phyloP scores from a whole-genome alignment of 2,888 invertebrate species.

The Mythimna albipuncta region DNA sequence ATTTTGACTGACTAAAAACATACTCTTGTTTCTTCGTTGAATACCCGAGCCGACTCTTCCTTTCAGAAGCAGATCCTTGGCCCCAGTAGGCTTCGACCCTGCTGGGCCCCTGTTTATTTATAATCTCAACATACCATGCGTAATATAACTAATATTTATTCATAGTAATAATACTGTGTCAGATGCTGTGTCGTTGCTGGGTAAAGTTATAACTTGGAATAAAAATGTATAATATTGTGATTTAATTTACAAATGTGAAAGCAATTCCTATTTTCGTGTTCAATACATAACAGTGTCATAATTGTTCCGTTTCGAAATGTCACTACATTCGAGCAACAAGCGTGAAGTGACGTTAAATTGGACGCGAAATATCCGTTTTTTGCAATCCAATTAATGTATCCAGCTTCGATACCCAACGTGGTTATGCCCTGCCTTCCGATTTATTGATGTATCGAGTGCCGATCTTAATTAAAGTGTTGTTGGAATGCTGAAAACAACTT shows the following conservation, averaged over 20 bases:
- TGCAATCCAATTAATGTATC: conserved; percentile 70
- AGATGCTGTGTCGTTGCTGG: too few species aligned
- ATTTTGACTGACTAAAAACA: too few species aligned
- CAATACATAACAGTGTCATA: conserved; percentile 15
- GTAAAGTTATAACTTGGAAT: too few species aligned
- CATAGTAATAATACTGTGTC: too few species aligned
- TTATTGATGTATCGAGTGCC: conserved; percentile 40
- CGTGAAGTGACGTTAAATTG: conserved; percentile 58
- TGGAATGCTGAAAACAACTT: conserved; percentile 22
- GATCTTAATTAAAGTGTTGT: conserved; percentile 60
- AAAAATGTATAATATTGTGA: too few species aligned
- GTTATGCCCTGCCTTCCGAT: conserved; percentile 50
- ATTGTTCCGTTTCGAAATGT: conserved; percentile 36
- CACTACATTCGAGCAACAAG: conserved; percentile 41
- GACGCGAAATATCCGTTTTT: conserved; percentile 62
- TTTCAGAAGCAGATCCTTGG: too few species aligned
- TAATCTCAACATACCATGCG: too few species aligned
- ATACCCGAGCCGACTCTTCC: too few species aligned
- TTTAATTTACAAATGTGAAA: background rate
- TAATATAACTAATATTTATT: too few species aligned
- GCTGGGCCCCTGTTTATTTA: too few species aligned
- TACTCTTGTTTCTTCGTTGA: too few species aligned
- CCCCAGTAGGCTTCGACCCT: too few species aligned
- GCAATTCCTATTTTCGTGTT: background rate
- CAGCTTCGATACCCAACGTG: conserved; percentile 60